Conservation (phyloP, 1,140 invertebrate genomes). For the Idris sp. region DNA sequence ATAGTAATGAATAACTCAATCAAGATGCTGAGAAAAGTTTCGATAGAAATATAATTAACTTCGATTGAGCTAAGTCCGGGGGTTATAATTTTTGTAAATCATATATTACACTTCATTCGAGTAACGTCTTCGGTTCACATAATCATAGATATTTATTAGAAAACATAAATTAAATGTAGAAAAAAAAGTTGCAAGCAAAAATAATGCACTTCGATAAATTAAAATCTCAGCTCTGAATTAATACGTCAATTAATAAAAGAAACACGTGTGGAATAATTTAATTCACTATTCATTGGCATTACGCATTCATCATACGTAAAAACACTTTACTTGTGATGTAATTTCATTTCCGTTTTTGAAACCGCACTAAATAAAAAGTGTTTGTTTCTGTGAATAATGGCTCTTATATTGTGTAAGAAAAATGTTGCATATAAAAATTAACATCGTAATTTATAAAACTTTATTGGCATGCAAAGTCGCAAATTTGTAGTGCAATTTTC, state of each 20-base stretch:
- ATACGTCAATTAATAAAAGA: slow-evolving; percentile 19
- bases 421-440: no score
- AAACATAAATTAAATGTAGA: no score
- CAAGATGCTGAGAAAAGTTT: slow-evolving; percentile 13
- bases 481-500: no score
- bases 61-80: slow-evolving; percentile 10
- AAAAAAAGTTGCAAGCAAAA: no score
- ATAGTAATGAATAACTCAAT: slow-evolving; percentile 35
- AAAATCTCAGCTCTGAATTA: no score
- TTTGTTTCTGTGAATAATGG: no score
- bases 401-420: no score
- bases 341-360: slow-evolving; percentile 41
- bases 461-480: no score
- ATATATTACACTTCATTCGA: slow-evolving; percentile 3
- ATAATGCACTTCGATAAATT: no score
- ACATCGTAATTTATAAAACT: no score
- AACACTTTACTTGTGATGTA: slow-evolving; percentile 23
- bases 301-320: slow-evolving; percentile 41
- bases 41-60: slow-evolving; percentile 25
- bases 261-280: slow-evolving; percentile 36
- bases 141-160: no score
- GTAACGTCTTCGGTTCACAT: slow-evolving; percentile 13
- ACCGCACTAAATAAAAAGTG: no score
- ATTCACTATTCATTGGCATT: slow-evolving; percentile 34
- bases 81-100: slow-evolving; percentile 9